Evolutionary conservation across 2,113 vertebrate species (phyloP).

Genomic region (Columbina picui): DNA sequence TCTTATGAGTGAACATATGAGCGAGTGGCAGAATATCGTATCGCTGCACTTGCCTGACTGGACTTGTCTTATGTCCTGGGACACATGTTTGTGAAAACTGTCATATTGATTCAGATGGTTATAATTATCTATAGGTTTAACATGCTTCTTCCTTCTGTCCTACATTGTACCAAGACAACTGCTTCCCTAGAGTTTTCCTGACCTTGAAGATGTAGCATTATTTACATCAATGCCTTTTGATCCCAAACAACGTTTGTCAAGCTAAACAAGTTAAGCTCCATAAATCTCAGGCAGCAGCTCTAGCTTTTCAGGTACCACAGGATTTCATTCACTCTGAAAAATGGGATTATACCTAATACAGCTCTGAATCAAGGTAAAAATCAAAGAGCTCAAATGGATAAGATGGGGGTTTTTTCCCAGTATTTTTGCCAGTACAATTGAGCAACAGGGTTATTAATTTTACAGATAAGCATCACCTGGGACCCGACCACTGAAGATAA

Average conservation of each 20-base stretch:
- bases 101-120: background rate
- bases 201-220: background rate
- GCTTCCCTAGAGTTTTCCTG: background rate
- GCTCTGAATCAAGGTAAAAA: slow-evolving; percentile 31
- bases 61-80: background rate
- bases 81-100: background rate
- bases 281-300: slow-evolving; percentile 13
- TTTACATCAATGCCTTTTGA: slow-evolving; percentile 27
- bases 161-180: background rate
- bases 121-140: background rate
- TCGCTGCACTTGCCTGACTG: background rate
- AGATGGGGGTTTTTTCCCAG: background rate
- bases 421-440: background rate
- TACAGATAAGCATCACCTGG: background rate
- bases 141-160: background rate
- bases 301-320: background rate
- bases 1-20: background rate
- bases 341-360: slow-evolving; percentile 31
- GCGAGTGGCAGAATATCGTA: background rate
- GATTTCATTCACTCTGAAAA: slow-evolving; percentile 34
- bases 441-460: background rate
- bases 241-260: slow-evolving; percentile 14
- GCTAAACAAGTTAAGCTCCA: slow-evolving; percentile 21
- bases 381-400: background rate
- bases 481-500: background rate